Evolutionary conservation across 2,888 invertebrate species (phyloP), one percentile per base, ranked within the genome.

Genomic region (Beris morrisii): DNA sequence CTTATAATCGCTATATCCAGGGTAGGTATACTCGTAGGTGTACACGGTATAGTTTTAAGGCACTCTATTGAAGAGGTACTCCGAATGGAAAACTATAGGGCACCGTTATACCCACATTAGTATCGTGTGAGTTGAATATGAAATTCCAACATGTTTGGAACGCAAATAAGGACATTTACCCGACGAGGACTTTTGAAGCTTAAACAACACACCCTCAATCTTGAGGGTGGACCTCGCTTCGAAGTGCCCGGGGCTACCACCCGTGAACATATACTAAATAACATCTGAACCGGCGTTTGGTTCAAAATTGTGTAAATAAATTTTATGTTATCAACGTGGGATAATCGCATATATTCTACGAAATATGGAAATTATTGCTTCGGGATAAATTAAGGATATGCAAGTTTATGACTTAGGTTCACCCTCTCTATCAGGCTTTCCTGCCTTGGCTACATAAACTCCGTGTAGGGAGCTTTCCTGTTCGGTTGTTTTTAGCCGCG

Each of bases 311-410:
- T 12, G 11, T n/a, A 56, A 32, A 56, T 56, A 56, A 56, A 56
- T 56, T 32, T 30, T 32, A 30, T 32, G 38, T 56, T 56, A 56
- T 56, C 56, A 56, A 28, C 56, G 56, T 56, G 56, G 56, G 56
- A 56, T 56, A 32, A 56, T 56, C 38, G 38, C 56, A 56, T 56
- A 56, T 48, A 56, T 56, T 56, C 38, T 38, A 12, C 22, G n/a
- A 7, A 56, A 56, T 56, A 56, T 56, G 56, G 56, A 56, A 56
- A 56, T 56, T 56, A 56, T 56, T 56, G 56, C 38, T 43, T 43
- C 13, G 43, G 56, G 56, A 56, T 56, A 56, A 30, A 56, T 56
- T 56, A 56, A 56, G 56, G 38, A 56, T 56, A 56, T 56, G 12
- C 38, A 56, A 32, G 56, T 32, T 48, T 48, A 48, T 48, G 48